A percentile compares a stretch with the other conserved stretches of the same genome.
Conservation (phyloP, 2,888 invertebrate genomes). For the Drosophila demipolita region DNA sequence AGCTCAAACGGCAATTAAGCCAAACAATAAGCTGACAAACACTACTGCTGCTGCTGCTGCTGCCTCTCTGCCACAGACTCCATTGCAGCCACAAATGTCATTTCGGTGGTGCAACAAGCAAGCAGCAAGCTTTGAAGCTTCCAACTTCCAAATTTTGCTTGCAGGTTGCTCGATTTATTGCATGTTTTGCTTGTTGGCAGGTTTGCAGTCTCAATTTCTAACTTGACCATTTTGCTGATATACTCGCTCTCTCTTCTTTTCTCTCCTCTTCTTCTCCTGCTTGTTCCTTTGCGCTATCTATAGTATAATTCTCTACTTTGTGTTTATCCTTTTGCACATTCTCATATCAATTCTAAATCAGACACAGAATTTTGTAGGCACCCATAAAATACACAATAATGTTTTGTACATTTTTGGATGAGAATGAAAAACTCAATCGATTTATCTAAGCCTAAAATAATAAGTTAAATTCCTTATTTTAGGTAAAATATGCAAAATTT, state of each 20-base stretch:
- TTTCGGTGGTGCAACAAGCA: conserved; percentile 40
- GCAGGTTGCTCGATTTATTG: conserved; percentile 13
- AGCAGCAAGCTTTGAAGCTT: conserved; percentile 6
- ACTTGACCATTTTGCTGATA: not conserved
- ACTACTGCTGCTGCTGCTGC: not conserved
- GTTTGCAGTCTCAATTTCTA: conserved; percentile 17
- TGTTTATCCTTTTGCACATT: conserved; percentile 2
- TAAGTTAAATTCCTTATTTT: not conserved
- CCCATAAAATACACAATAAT: not conserved
- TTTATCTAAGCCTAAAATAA: not conserved
- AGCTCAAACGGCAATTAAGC: conserved; percentile 74
- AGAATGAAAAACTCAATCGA: not conserved
- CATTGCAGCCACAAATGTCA: conserved; percentile 31
- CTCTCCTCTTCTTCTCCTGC: not conserved
- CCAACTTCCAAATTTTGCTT: not conserved
- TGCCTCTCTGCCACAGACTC: conserved; percentile 7
- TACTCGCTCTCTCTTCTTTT: not conserved
- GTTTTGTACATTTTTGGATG: not conserved
- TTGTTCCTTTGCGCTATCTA: not conserved
- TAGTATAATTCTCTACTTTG: conserved; percentile 1
- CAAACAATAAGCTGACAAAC: conserved; percentile 76
- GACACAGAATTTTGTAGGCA: not conserved
- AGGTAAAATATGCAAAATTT: not conserved
- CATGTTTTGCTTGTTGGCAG: conserved; percentile 1
- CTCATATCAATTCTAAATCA: not conserved